A percentile compares a stretch with the other conserved stretches of the same genome.
Evolutionary conservation across 2,797 vertebrate species (phyloP).

Genomic region (Pangasius larnaudii): DNA sequence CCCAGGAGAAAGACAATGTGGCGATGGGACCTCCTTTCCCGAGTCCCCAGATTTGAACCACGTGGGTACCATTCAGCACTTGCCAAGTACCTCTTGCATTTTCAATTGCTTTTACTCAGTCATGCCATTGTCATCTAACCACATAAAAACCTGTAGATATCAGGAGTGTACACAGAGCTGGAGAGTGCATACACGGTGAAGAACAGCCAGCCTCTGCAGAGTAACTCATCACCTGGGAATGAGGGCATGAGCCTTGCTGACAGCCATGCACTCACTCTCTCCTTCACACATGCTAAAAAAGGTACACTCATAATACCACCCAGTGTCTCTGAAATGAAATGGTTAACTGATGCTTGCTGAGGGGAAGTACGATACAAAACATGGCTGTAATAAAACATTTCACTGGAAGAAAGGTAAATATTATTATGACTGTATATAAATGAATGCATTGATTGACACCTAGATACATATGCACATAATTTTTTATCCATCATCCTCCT

Average conservation of each 20-base stretch:
- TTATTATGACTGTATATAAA: neutral
- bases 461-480: neutral
- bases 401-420: neutral
- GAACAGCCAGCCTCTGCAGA: conserved; percentile 70
- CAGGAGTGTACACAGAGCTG: conserved; percentile 92
- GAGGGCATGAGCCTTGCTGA: conserved; percentile 75
- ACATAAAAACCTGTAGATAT: conserved; percentile 84
- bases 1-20: conserved; percentile 94
- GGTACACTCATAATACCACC: conserved; percentile 67
- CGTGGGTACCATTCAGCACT: conserved; percentile 76
- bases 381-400: neutral
- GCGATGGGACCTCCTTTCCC: conserved; percentile 95
- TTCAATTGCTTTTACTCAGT: conserved; percentile 47
- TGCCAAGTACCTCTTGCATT: conserved; percentile 58
- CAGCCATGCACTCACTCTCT: conserved; percentile 76
- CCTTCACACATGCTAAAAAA: conserved; percentile 76
- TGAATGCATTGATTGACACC: neutral
- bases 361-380: conserved; percentile 30
- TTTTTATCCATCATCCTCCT: neutral
- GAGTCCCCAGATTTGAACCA: conserved; percentile 96
- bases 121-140: conserved; percentile 71
- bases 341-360: conserved; percentile 17
- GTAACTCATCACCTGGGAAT: conserved; percentile 76
- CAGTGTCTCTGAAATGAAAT: conserved; percentile 26
- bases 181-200: conserved; percentile 87